These are phyloP conservation scores for Scomber scombrus DNA, from an alignment of 2,113 vertebrate genomes.

Conservation along the genomic window DNA sequence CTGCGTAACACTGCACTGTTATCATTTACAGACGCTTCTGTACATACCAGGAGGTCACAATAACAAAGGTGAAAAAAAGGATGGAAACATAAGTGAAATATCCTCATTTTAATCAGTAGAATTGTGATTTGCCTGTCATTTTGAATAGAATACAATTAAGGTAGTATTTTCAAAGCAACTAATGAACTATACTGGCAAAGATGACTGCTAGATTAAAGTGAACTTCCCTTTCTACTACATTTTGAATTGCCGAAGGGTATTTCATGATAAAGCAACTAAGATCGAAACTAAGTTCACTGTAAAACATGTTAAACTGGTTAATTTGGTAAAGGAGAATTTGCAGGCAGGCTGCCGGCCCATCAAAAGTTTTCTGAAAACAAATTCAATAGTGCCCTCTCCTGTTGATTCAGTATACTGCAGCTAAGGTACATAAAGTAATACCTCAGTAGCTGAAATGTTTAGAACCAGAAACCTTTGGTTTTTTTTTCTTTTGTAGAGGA, in stretches of 20 bases:
- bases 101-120: background rate
- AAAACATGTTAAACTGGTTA: slow-evolving; percentile 21
- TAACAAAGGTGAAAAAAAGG: slow-evolving; percentile 59
- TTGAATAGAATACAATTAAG: background rate
- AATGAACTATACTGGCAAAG: background rate
- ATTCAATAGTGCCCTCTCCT: slow-evolving; percentile 85
- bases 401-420: slow-evolving; percentile 61
- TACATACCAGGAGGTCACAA: slow-evolving; percentile 74
- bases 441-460: background rate
- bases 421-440: no score
- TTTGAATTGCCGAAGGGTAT: background rate
- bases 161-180: slow-evolving; percentile 6
- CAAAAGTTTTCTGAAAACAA: slow-evolving; percentile 58
- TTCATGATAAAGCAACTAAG: background rate
- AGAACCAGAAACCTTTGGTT: background rate
- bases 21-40: slow-evolving; percentile 74
- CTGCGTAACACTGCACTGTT: slow-evolving; percentile 70
- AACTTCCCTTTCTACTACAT: background rate
- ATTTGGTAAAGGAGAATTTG: slow-evolving; percentile 25
- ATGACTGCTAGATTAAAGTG: background rate
- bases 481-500: background rate
- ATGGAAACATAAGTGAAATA: slow-evolving; percentile 14
- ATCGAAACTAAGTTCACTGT: no score
- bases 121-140: background rate
- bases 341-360: background rate